Conservation (phyloP, 1,140 invertebrate species). For the Helicoverpa zea region DNA sequence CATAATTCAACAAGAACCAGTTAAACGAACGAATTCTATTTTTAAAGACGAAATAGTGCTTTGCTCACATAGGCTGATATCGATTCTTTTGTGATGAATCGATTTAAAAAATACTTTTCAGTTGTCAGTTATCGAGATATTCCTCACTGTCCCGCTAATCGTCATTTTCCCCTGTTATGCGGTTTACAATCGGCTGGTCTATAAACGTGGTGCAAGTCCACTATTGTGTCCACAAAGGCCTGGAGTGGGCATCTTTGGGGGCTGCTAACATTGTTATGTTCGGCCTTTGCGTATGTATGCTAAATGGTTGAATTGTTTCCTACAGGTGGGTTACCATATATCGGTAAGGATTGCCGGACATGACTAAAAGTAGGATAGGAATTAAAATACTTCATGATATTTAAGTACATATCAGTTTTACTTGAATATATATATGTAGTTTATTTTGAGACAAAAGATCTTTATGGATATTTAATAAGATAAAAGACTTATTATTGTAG, state of each 20-base stretch:
- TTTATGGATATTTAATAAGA: too few species aligned
- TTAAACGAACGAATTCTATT: neutral
- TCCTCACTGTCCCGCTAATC: constrained; percentile 29
- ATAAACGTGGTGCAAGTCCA: constrained; percentile 20
- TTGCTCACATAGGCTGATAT: too few species aligned
- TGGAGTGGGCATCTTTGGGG: constrained; percentile 41
- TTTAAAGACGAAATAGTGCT: neutral
- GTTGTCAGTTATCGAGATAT: neutral
- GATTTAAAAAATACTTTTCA: constrained; percentile 1
- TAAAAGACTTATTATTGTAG: too few species aligned
- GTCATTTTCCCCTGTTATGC: constrained; percentile 17
- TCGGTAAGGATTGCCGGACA: neutral
- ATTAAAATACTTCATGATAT: neutral
- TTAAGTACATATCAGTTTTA: too few species aligned
- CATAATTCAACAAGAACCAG: too few species aligned
- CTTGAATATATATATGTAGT: too few species aligned
- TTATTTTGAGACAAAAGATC: too few species aligned
- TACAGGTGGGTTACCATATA: constrained; percentile 61
- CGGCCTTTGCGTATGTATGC: constrained; percentile 72
- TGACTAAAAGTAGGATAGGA: neutral
- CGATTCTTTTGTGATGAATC: neutral
- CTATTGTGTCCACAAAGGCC: constrained; percentile 29
- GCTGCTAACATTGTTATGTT: constrained; percentile 37
- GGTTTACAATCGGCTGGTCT: constrained; percentile 10
- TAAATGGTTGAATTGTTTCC: constrained; percentile 79